phyloP scores from a whole-genome alignment of 2,797 vertebrate species.

The Bradypodion pumilum region DNA sequence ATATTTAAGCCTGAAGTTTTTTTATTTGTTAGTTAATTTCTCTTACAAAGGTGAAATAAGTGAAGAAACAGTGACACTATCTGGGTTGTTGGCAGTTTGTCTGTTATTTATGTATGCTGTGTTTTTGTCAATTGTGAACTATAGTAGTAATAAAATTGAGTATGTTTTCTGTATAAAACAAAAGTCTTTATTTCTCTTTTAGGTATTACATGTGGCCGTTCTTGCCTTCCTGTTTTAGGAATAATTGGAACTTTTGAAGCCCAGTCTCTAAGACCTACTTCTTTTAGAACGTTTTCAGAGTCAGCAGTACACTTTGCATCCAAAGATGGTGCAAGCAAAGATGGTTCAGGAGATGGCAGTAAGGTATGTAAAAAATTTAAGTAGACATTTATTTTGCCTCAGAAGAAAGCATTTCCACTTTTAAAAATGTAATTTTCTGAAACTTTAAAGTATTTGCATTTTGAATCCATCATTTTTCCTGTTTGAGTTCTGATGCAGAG shows the following conservation, averaged over 20 bases:
- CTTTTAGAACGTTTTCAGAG: slow-evolving; percentile 87
- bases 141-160: too few species aligned
- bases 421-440: too few species aligned
- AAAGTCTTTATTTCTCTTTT: slow-evolving; percentile 21
- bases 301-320: slow-evolving; percentile 88
- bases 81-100: not conserved
- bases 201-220: slow-evolving; percentile 86
- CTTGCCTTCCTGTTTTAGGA: slow-evolving; percentile 84
- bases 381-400: not conserved
- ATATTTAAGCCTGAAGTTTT: not conserved
- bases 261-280: slow-evolving; percentile 75
- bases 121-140: too few species aligned
- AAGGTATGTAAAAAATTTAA: slow-evolving; percentile 79
- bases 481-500: not conserved
- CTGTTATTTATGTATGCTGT: not conserved
- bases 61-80: not conserved
- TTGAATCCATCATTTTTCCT: not conserved
- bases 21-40: not conserved
- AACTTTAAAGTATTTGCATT: not conserved
- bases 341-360: slow-evolving; percentile 86
- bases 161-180: not conserved
- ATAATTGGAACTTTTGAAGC: slow-evolving; percentile 82
- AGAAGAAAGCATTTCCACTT: not conserved
- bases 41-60: not conserved
- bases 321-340: slow-evolving; percentile 89